Evolutionary conservation across 1,140 invertebrate genomes (phyloP).

Genomic region (Cardiocondyla obscurior): DNA sequence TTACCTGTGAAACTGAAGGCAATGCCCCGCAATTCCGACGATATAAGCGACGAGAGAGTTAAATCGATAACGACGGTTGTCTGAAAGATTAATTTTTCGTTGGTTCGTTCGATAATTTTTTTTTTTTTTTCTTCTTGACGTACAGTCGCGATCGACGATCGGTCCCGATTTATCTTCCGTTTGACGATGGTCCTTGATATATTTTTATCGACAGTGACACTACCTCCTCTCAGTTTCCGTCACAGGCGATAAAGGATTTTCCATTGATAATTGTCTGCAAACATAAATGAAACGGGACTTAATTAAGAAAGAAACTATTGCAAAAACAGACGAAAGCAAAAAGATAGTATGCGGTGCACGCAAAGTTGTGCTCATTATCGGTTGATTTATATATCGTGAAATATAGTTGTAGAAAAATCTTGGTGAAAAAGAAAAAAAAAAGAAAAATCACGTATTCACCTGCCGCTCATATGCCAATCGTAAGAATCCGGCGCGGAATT

Average conservation of each 20-base stretch:
- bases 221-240: constrained; percentile 76
- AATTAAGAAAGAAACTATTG: not conserved
- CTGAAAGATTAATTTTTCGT: constrained; percentile 75
- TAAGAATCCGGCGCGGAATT: constrained; percentile 91
- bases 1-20: constrained; percentile 19
- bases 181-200: not conserved
- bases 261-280: constrained; percentile 76
- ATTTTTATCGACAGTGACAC: constrained; percentile 52
- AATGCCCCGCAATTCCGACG: not conserved
- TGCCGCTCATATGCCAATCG: constrained; percentile 83
- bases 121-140: not conserved
- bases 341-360: not conserved
- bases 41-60: constrained; percentile 3
- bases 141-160: not conserved
- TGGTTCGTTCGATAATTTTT: constrained; percentile 68
- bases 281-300: not conserved
- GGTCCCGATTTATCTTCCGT: not conserved
- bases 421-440: not conserved
- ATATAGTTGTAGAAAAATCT: not conserved
- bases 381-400: not conserved
- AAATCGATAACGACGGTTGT: constrained; percentile 46
- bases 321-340: not conserved
- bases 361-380: not conserved
- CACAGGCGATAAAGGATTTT: constrained; percentile 74
- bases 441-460: constrained; percentile 79